These are phyloP conservation scores for Propithecus deckenii DNA, from an alignment of 2,797 vertebrate species.

Conservation along the genomic window DNA sequence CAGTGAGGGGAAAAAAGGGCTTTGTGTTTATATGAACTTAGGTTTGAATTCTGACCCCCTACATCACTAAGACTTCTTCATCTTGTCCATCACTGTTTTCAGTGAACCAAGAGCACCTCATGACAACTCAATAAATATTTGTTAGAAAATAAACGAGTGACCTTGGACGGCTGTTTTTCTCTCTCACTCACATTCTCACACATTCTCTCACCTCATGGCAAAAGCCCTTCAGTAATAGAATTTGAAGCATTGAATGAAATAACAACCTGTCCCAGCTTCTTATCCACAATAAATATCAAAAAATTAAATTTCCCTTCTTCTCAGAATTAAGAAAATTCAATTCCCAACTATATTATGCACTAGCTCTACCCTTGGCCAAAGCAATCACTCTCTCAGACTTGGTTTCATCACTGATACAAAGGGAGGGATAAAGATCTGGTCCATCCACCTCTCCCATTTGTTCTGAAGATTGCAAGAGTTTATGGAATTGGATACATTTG, in stretches of 20 bases:
- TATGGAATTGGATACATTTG: not conserved
- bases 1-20: not conserved
- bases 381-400: not conserved
- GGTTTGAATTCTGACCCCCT: not conserved
- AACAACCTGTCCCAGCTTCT: not conserved
- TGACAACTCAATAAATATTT: not conserved
- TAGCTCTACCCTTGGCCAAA: not conserved
- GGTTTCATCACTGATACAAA: not conserved
- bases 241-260: not conserved
- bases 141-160: not conserved
- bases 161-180: not conserved
- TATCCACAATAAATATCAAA: not conserved
- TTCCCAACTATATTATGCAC: not conserved
- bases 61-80: not conserved
- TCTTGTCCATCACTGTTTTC: not conserved
- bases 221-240: not conserved
- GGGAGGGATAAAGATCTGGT: not conserved
- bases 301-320: not conserved
- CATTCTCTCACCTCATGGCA: not conserved
- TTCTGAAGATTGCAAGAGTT: slow-evolving; percentile 8
- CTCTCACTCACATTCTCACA: not conserved
- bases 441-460: not conserved
- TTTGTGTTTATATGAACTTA: not conserved
- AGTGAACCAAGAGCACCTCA: not conserved
- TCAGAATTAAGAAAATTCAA: slow-evolving; percentile 21